phyloP scores from a whole-genome alignment of 2,888 invertebrate species.

The Panopea generosa region DNA sequence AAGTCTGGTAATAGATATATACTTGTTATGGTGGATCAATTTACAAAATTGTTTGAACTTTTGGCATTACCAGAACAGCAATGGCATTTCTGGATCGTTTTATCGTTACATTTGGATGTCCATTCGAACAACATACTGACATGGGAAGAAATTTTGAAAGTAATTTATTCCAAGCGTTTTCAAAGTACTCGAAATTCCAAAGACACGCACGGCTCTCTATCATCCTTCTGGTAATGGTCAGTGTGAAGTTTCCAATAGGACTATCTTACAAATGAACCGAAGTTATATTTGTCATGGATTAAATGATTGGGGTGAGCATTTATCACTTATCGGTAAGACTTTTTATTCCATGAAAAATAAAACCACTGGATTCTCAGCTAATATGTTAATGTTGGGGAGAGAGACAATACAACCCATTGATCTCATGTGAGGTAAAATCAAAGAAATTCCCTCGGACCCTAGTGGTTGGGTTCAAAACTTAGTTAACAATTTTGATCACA shows the following conservation, averaged over 20 bases:
- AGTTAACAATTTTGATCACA: not conserved
- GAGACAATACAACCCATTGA: constrained; percentile 10
- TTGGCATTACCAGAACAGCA: not conserved
- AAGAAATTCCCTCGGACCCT: not conserved
- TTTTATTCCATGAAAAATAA: constrained; percentile 17
- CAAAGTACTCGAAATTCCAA: not conserved
- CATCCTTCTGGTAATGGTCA: constrained; percentile 16
- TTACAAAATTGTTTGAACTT: constrained; percentile 1
- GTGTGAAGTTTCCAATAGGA: constrained; percentile 9
- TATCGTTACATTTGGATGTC: not conserved
- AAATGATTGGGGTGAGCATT: not conserved
- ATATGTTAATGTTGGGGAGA: constrained; percentile 18
- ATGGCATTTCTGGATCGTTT: not conserved
- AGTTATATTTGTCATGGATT: not conserved
- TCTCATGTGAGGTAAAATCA: not conserved
- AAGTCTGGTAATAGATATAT: not conserved
- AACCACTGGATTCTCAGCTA: constrained; percentile 16
- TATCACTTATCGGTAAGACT: constrained; percentile 6
- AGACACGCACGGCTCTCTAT: not conserved
- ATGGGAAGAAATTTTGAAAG: too few relatives aligned
- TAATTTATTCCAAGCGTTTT: too few relatives aligned
- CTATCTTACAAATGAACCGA: not conserved
- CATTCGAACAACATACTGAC: not conserved
- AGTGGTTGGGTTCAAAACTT: not conserved
- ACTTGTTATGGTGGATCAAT: not conserved